A percentile compares a stretch with the other conserved stretches of the same genome.
phyloP scores from a whole-genome alignment of 92 coral and sea anemone genomes.

The Palythoa heliodiscus region DNA sequence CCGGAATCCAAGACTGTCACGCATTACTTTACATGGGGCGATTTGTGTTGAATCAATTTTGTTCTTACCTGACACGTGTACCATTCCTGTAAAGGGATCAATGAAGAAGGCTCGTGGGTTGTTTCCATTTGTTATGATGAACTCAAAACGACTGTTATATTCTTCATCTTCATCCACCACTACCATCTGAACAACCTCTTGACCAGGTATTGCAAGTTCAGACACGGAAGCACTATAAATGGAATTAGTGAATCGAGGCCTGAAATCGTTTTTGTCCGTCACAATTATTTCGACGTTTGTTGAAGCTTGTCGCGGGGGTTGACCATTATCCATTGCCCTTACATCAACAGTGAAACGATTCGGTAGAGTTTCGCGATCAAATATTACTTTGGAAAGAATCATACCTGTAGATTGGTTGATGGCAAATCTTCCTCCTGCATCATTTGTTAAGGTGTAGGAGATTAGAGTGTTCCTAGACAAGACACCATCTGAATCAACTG shows the following conservation, averaged over 20 bases:
- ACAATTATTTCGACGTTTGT: constrained; percentile 61
- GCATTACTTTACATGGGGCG: too few relatives aligned
- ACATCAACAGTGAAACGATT: constrained; percentile 59
- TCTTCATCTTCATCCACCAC: constrained; percentile 72
- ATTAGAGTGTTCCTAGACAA: constrained; percentile 64
- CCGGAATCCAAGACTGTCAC: too few relatives aligned
- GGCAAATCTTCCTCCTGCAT: constrained; percentile 63
- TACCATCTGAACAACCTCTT: constrained; percentile 60
- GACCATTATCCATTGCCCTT: constrained; percentile 83
- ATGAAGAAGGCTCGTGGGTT: constrained; percentile 85
- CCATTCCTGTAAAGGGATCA: constrained; percentile 65
- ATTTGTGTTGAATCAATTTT: background rate
- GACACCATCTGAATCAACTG: constrained; percentile 85
- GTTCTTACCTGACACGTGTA: constrained; percentile 66
- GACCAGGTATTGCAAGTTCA: constrained; percentile 75
- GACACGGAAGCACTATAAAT: constrained; percentile 68
- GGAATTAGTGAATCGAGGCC: constrained; percentile 58
- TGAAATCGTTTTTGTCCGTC: constrained; percentile 77
- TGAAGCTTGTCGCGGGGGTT: constrained; percentile 65
- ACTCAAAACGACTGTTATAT: constrained; percentile 62
- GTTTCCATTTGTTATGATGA: constrained; percentile 77
- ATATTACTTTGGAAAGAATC: constrained; percentile 48
- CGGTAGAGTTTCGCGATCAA: constrained; percentile 68
- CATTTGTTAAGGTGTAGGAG: constrained; percentile 74
- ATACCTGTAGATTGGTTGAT: constrained; percentile 69